Evolutionary conservation across 2,113 vertebrate genomes (phyloP), one percentile per base, ranked within the genome.

Genomic region (Lanius ludovicianus): DNA sequence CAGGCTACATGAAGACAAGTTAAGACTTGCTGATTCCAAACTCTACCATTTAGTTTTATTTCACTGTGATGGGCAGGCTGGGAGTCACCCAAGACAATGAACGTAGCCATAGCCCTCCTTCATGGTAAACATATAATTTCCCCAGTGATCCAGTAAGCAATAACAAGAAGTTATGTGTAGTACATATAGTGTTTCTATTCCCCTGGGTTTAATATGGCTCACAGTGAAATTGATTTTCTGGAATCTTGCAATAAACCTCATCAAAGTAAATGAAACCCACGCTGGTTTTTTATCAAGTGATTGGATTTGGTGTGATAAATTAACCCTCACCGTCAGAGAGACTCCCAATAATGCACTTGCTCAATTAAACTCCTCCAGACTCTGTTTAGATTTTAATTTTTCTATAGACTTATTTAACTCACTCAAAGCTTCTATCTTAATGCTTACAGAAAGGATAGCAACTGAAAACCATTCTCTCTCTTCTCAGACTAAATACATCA

Each of bases 191-290:
- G 95, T 97, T 97, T 97, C 89, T 97, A 97, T 97, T 98, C 97
- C 97, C 97, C 63, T 84, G 97, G 96, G 98, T 96, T 98, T 98
- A 98, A 98, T 98, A 98, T 96, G 96, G 95, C 96, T 97, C 95
- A 97, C 93, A 93, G 96, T 97, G 97, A 98, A 98, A 98, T 98
- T 98, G 97, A 98, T 98, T 98, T 98, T 98, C 96, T 97, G 93
- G 96, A 98, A 98, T 98, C 97, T 95, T 97, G 98, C 97, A 98
- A 97, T 98, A 98, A 97, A 97, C 95, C 96, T 97, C 97, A 98
- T 98, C 97, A 98, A 97, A 97, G 96, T 96, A 97, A 98, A 98
- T 98, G 97, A 98, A 98, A 98, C 96, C 92, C 96, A 96, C 19
- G 68, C 96, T 96, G 95, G 37, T 96, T 98, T 95, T 97, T 98